phyloP scores from a whole-genome alignment of 2,797 vertebrate genomes.

The Limosa lapponica region DNA sequence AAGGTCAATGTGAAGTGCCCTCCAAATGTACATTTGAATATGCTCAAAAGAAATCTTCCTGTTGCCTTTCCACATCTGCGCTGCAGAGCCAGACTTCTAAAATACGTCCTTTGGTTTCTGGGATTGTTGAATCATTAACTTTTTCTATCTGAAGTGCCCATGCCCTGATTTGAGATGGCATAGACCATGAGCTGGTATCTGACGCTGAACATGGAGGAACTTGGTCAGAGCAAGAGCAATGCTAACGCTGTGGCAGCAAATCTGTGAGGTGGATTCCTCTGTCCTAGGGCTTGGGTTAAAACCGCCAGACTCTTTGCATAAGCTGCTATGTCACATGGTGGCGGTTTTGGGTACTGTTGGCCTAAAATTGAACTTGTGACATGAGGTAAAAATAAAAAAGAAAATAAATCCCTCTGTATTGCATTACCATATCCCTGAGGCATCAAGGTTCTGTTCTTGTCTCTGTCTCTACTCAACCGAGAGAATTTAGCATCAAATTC shows the following conservation, averaged over 20 bases:
- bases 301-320: not conserved
- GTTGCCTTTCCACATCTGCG: not conserved
- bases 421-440: not conserved
- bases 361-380: conserved; percentile 66
- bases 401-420: conserved; percentile 54
- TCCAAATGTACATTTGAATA: not conserved
- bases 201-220: accelerated
- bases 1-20: not conserved
- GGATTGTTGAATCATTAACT: not conserved
- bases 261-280: not conserved
- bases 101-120: not conserved
- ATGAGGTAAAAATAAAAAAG: conserved; percentile 64
- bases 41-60: not conserved
- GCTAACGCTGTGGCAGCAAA: not conserved
- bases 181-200: not conserved
- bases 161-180: not conserved
- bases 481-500: conserved; percentile 34
- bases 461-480: not conserved
- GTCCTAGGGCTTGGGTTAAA: not conserved
- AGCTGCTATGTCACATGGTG: conserved; percentile 6
- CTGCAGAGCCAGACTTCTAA: not conserved
- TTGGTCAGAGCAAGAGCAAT: not conserved
- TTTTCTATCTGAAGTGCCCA: not conserved
- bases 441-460: not conserved
- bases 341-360: conserved; percentile 28